phyloP scores from a whole-genome alignment of 2,113 vertebrate genomes.

The Leptobrachium leishanense region DNA sequence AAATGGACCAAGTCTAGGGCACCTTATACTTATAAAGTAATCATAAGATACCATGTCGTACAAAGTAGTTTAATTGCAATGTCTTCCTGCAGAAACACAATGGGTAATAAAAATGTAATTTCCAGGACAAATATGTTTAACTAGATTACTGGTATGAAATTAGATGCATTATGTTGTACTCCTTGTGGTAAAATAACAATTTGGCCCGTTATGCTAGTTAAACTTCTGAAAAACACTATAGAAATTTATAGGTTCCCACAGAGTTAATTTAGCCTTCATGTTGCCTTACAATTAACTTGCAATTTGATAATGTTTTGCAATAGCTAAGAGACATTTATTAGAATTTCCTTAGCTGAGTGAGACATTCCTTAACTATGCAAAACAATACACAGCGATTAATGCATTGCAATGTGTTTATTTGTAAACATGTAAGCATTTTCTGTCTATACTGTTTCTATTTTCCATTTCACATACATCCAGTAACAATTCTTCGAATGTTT shows the following conservation, averaged over 20 bases:
- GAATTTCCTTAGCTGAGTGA: constrained; percentile 32
- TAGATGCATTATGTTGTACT: constrained; percentile 24
- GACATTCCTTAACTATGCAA: constrained; percentile 13
- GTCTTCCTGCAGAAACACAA: constrained; percentile 18
- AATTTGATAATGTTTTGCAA: constrained; percentile 40
- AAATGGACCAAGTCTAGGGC: no score
- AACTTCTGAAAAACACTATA: constrained; percentile 32
- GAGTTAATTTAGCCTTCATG: constrained; percentile 41
- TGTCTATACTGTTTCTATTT: not conserved
- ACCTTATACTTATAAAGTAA: no score
- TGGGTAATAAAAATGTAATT: constrained; percentile 27
- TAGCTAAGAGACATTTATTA: constrained; percentile 37
- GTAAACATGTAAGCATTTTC: not conserved
- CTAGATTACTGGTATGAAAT: constrained; percentile 38
- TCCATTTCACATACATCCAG: not conserved
- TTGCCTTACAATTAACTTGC: constrained; percentile 38
- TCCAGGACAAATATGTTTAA: constrained; percentile 17
- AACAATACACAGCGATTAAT: constrained; percentile 21
- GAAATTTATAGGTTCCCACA: constrained; percentile 28
- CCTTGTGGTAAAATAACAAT: constrained; percentile 36
- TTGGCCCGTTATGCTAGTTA: constrained; percentile 35
- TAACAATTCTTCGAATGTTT: no score
- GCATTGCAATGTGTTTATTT: not conserved
- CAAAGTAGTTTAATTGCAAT: not conserved
- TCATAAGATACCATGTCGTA: no score